Conservation (phyloP, 2,113 vertebrate genomes). For the Gymnarchus niloticus region DNA sequence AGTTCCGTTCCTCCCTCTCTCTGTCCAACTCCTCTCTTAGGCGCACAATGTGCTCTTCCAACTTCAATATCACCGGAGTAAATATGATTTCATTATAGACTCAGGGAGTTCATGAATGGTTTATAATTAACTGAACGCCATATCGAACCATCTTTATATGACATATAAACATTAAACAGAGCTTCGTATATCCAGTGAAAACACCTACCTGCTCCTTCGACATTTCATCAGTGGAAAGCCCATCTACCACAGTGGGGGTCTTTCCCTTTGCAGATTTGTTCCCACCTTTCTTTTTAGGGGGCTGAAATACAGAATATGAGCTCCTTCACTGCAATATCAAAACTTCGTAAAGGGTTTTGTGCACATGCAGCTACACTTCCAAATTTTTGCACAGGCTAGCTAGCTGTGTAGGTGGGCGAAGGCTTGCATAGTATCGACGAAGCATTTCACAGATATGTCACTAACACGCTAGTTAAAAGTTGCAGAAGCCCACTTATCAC, state of each 20-base stretch:
- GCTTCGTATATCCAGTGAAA: background rate
- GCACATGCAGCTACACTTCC: background rate
- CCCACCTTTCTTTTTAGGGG: slow-evolving; percentile 67
- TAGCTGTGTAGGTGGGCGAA: background rate
- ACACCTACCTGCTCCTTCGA: slow-evolving; percentile 78
- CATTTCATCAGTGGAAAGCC: slow-evolving; percentile 66
- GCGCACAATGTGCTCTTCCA: slow-evolving; percentile 69
- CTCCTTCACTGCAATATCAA: background rate
- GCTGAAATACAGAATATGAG: slow-evolving; percentile 51
- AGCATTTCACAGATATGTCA: background rate
- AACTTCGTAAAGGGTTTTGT: background rate
- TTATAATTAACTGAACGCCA: background rate
- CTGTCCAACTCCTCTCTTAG: slow-evolving; percentile 81
- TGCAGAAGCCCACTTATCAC: background rate
- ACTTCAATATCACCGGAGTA: slow-evolving; percentile 50
- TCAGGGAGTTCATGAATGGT: no score
- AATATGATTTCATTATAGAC: background rate
- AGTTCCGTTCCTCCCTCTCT: slow-evolving; percentile 84
- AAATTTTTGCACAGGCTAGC: background rate
- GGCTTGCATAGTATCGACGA: background rate
- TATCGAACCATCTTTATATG: background rate
- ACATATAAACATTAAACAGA: background rate
- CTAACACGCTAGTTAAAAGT: background rate
- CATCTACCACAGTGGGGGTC: slow-evolving; percentile 62
- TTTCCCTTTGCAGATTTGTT: slow-evolving; percentile 52